A percentile compares a stretch with the other conserved stretches of the same genome.
Conservation (phyloP, 2,113 vertebrate genomes). For the Heterotilapia buettikoferi region DNA sequence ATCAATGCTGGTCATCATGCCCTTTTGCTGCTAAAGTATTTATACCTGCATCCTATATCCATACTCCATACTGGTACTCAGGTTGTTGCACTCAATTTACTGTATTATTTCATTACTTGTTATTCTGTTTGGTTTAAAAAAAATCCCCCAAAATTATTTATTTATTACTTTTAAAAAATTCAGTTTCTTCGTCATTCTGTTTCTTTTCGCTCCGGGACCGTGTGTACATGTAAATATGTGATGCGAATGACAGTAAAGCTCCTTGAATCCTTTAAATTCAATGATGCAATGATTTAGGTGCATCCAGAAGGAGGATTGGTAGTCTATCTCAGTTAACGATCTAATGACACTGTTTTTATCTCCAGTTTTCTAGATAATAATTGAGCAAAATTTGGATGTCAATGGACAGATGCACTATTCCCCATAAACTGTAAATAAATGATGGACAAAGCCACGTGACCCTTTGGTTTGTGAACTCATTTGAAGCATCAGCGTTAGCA, state of each 20-base stretch:
- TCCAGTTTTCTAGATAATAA: background rate
- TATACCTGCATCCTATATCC: background rate
- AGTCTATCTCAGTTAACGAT: background rate
- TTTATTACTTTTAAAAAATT: background rate
- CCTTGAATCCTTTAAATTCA: background rate
- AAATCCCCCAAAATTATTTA: fast-evolving
- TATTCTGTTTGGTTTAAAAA: background rate
- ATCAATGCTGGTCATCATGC: background rate
- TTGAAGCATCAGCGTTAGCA: background rate
- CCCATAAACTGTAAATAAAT: background rate
- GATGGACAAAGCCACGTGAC: background rate
- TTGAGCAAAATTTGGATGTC: background rate
- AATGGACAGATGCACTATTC: background rate
- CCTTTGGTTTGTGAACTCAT: background rate
- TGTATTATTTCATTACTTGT: background rate
- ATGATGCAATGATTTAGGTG: background rate
- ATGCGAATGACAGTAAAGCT: background rate
- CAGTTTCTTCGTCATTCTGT: background rate
- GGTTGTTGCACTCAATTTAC: background rate
- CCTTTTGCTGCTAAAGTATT: background rate
- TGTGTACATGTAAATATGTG: background rate
- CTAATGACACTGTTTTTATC: background rate
- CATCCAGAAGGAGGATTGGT: background rate
- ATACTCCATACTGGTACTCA: background rate
- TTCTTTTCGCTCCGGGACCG: fast-evolving